Evolutionary conservation across 2,113 vertebrate genomes (phyloP).

Genomic region (Trogon surrucura): DNA sequence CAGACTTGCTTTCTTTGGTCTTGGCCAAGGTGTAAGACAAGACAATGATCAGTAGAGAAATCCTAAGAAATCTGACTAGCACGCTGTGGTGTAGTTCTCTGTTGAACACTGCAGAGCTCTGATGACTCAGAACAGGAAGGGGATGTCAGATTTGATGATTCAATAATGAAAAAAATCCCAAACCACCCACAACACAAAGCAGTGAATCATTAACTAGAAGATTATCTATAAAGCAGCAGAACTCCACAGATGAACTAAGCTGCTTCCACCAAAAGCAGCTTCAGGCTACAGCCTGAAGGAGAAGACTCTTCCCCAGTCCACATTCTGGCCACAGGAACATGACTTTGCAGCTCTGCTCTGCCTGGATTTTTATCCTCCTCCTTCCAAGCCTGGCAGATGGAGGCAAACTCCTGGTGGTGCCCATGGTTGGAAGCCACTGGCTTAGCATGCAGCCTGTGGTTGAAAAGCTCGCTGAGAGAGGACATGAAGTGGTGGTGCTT

Average conservation of each 20-base stretch:
- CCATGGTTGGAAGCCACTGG: constrained; percentile 89
- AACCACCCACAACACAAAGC: neutral
- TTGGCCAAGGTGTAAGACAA: neutral
- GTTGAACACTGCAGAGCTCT: neutral
- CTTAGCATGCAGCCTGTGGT: constrained; percentile 88
- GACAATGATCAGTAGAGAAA: neutral
- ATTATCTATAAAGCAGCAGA: neutral
- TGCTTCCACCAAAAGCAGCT: neutral
- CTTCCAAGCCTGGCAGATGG: constrained; percentile 30
- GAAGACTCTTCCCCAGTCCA: neutral
- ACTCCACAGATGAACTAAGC: neutral
- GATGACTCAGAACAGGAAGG: neutral
- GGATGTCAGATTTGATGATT: neutral
- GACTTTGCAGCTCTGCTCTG: neutral
- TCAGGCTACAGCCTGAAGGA: neutral
- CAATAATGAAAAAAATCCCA: neutral
- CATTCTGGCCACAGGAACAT: neutral
- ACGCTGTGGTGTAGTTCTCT: neutral
- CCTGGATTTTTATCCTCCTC: neutral
- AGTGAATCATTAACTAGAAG: neutral
- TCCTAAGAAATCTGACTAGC: neutral
- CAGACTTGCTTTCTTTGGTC: neutral
- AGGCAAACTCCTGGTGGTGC: constrained; percentile 81
- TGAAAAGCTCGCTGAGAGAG: constrained; percentile 74
- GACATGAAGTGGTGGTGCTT: constrained; percentile 80